A percentile compares a stretch with the other conserved stretches of the same genome.
These are phyloP conservation scores for Cebidichthys violaceus DNA, from an alignment of 2,113 vertebrate species.

Conservation along the genomic window DNA sequence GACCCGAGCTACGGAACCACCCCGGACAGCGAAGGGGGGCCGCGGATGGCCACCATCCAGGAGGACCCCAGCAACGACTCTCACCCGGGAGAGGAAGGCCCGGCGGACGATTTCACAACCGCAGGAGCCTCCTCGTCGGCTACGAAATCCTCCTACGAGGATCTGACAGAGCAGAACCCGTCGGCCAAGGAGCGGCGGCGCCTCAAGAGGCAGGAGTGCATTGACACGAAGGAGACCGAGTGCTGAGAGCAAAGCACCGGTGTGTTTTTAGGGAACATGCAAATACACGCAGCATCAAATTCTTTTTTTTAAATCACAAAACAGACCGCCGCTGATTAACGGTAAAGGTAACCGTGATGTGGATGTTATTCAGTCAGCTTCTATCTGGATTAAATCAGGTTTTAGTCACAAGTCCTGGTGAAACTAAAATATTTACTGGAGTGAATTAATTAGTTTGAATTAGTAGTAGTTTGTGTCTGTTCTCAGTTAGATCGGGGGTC, in stretches of 20 bases:
- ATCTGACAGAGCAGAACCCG: conserved; percentile 88
- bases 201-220: conserved; percentile 90
- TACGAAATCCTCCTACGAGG: conserved; percentile 93
- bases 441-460: no score
- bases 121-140: conserved; percentile 84
- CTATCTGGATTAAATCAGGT: not conserved
- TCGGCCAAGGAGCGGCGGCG: conserved; percentile 86
- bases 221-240: conserved; percentile 96
- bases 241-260: conserved; percentile 82
- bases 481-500: not conserved
- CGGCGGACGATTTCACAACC: conserved; percentile 88
- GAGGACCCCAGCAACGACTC: conserved; percentile 95
- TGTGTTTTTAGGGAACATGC: conserved; percentile 40
- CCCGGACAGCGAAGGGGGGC: conserved; percentile 79
- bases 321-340: not conserved
- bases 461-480: no score
- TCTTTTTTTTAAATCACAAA: not conserved
- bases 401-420: not conserved
- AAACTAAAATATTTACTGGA: conserved; percentile 2
- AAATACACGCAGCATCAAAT: not conserved
- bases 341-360: not conserved
- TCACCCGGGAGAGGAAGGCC: conserved; percentile 87
- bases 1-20: conserved; percentile 66
- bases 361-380: conserved; percentile 18
- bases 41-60: conserved; percentile 96